phyloP scores from a whole-genome alignment of 2,888 invertebrate genomes.

The Busseola fusca region DNA sequence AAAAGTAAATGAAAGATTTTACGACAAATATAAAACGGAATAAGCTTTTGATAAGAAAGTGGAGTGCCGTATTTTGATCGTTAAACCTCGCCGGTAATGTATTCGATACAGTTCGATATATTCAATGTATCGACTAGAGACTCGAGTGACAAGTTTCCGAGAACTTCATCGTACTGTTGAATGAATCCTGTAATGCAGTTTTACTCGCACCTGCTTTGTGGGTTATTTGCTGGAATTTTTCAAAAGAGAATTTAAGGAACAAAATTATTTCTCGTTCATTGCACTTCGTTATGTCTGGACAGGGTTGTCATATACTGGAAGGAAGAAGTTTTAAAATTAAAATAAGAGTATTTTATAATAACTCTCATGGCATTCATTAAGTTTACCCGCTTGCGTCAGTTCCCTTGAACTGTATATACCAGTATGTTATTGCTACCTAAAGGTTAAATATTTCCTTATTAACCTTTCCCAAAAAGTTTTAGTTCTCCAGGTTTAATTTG shows the following conservation, averaged over 20 bases:
- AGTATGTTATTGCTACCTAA: no score
- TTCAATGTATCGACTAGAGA: constrained; percentile 15
- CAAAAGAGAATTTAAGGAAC: constrained; percentile 7
- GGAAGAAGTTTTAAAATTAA: constrained; percentile 1
- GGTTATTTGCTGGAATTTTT: neutral
- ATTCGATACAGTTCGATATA: constrained; percentile 55
- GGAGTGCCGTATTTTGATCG: constrained; percentile 55
- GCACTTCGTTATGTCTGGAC: constrained; percentile 17
- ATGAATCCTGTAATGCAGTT: constrained; percentile 39
- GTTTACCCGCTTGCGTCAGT: neutral
- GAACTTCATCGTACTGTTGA: constrained; percentile 44
- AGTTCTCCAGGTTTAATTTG: neutral
- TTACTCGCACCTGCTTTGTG: constrained; percentile 30
- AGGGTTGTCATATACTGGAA: constrained; percentile 7
- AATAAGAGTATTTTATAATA: constrained; percentile 1
- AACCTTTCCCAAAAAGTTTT: neutral
- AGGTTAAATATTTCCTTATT: neutral
- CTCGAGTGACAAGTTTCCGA: constrained; percentile 54
- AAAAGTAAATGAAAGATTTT: constrained; percentile 60
- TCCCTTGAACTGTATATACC: neutral
- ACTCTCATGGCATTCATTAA: neutral
- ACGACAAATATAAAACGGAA: constrained; percentile 57
- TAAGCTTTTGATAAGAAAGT: constrained; percentile 57
- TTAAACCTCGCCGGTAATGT: constrained; percentile 55
- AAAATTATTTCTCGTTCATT: constrained; percentile 8